phyloP scores from a whole-genome alignment of 2,113 vertebrate species.

The Romanogobio albipinnatus region DNA sequence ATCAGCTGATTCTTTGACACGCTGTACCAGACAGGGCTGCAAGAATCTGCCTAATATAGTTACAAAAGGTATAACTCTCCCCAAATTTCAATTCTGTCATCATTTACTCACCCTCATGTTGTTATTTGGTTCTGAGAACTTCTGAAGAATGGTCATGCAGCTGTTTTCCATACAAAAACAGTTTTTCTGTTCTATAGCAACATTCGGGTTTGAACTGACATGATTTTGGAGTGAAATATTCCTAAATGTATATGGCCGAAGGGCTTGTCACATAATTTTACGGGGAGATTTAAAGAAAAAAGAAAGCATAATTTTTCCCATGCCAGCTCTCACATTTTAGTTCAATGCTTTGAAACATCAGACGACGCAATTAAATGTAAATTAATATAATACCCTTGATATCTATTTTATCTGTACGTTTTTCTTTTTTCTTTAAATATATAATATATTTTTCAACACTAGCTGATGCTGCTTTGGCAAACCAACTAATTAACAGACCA shows the following conservation, averaged over 20 bases:
- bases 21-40: neutral
- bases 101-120: too few species aligned
- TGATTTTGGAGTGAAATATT: neutral
- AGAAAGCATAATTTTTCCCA: neutral
- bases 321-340: neutral
- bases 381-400: neutral
- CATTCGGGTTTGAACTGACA: neutral
- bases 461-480: conserved; percentile 7
- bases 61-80: too few species aligned
- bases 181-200: neutral
- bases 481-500: conserved; percentile 22
- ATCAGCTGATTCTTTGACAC: neutral
- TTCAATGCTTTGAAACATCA: neutral
- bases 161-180: too few species aligned
- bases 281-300: neutral
- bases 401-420: neutral
- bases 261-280: neutral
- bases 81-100: too few species aligned
- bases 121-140: too few species aligned
- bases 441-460: neutral
- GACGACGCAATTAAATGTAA: neutral
- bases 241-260: neutral
- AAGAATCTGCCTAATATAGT: too few species aligned
- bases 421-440: neutral
- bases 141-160: too few species aligned